phyloP scores from a whole-genome alignment of 2,113 vertebrate species.

The Brachirus orientalis region DNA sequence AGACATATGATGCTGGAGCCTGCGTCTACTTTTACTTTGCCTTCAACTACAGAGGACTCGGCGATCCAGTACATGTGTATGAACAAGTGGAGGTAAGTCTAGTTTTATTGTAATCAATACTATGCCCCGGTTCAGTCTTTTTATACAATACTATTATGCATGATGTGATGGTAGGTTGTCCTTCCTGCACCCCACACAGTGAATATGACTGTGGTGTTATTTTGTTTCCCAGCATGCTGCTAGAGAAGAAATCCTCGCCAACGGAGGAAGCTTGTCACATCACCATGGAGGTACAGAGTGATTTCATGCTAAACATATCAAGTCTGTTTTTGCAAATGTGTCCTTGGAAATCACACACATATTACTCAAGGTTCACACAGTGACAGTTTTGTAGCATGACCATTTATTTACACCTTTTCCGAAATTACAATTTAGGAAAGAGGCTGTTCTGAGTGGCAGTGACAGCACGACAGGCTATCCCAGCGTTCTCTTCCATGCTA shows the following conservation, averaged over 20 bases:
- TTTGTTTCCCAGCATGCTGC: constrained; percentile 87
- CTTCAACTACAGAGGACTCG: constrained; percentile 98
- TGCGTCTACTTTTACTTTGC: constrained; percentile 99
- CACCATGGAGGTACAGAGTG: constrained; percentile 93
- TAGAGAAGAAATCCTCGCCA: constrained; percentile 97
- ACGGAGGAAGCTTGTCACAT: constrained; percentile 97
- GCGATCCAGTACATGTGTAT: constrained; percentile 92
- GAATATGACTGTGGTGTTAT: neutral
- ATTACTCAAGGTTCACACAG: neutral
- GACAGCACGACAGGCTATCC: constrained; percentile 1
- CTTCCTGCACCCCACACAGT: neutral
- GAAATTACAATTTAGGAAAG: constrained; percentile 3
- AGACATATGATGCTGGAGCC: constrained; percentile 95
- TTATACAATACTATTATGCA: neutral
- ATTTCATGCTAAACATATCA: constrained; percentile 27
- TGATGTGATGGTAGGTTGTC: neutral
- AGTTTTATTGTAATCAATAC: neutral
- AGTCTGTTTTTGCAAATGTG: neutral
- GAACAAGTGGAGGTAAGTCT: constrained; percentile 94
- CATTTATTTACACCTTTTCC: constrained; percentile 8
- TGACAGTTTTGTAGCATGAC: neutral
- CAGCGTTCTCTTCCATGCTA: neutral
- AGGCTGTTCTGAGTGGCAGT: neutral
- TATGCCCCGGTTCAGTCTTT: neutral
- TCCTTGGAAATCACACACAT: neutral